Evolutionary conservation across 2,888 invertebrate species (phyloP).

Genomic region (Lissonota sp.): DNA sequence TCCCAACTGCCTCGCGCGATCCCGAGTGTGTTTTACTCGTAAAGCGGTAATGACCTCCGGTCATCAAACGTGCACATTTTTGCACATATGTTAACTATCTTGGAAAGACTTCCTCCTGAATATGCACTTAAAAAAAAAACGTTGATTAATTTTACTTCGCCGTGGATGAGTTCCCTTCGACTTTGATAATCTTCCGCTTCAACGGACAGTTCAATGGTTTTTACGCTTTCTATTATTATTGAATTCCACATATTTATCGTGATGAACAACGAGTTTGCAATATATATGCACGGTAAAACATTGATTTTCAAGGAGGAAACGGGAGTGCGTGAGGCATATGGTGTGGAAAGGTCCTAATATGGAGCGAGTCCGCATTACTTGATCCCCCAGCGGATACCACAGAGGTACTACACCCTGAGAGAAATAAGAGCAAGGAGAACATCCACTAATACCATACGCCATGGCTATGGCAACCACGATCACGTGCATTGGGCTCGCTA

Average conservation of each 20-base stretch:
- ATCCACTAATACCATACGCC: conserved; percentile 49
- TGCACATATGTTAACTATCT: too few species aligned
- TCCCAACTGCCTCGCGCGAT: conserved; percentile 3
- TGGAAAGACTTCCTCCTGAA: too few species aligned
- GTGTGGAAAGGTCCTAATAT: conserved; percentile 77
- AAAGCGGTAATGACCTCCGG: too few species aligned
- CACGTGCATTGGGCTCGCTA: conserved; percentile 62
- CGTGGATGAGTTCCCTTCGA: too few species aligned
- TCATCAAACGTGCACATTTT: too few species aligned
- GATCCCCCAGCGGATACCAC: conserved; percentile 72
- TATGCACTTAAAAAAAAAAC: too few species aligned
- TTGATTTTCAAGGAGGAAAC: conserved; percentile 71
- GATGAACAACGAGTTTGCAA: conserved; percentile 63
- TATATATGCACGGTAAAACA: conserved; percentile 72
- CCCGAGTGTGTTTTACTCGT: too few species aligned
- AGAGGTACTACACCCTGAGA: conserved; percentile 36
- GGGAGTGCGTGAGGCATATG: conserved; percentile 68
- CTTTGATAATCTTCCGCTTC: too few species aligned
- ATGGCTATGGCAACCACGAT: conserved; percentile 55
- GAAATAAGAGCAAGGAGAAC: conserved; percentile 47
- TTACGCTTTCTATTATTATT: too few species aligned
- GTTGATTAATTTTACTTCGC: too few species aligned
- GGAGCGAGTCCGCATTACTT: conserved; percentile 80
- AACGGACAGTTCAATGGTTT: too few species aligned
- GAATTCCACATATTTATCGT: conserved; percentile 36